phyloP scores from a whole-genome alignment of 2,888 invertebrate species.

The Rotaria macrura region DNA sequence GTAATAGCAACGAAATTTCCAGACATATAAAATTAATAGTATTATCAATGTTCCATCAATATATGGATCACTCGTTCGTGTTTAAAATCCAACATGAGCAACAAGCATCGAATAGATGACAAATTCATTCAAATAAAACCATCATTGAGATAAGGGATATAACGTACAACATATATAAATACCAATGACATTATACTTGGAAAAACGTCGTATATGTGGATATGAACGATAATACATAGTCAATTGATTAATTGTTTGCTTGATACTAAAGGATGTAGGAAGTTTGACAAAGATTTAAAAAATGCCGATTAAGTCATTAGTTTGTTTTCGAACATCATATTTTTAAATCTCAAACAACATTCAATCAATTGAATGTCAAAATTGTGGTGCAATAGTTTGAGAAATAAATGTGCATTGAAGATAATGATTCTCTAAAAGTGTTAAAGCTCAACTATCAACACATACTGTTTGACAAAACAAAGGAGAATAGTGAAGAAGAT shows the following conservation, averaged over 20 bases:
- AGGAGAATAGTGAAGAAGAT: too few relatives aligned
- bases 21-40: slow-evolving; percentile 80
- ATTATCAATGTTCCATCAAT: slow-evolving; percentile 99
- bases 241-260: neutral
- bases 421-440: too few relatives aligned
- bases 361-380: too few relatives aligned
- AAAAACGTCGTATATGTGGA: neutral
- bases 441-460: too few relatives aligned
- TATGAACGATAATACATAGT: neutral
- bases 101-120: neutral
- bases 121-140: neutral
- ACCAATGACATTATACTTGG: neutral
- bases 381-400: too few relatives aligned
- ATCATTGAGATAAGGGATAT: neutral
- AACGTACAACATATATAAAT: neutral
- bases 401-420: too few relatives aligned
- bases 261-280: neutral
- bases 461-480: too few relatives aligned
- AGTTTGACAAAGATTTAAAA: neutral
- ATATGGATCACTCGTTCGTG: slow-evolving; percentile 78
- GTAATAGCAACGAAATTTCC: slow-evolving; percentile 59
- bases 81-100: slow-evolving; percentile 62
- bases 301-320: neutral
- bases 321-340: neutral
- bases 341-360: neutral